A percentile compares a stretch with the other conserved stretches of the same genome.
These are phyloP conservation scores for Pelusios castaneus DNA, from an alignment of 2,113 vertebrate genomes.

Conservation along the genomic window DNA sequence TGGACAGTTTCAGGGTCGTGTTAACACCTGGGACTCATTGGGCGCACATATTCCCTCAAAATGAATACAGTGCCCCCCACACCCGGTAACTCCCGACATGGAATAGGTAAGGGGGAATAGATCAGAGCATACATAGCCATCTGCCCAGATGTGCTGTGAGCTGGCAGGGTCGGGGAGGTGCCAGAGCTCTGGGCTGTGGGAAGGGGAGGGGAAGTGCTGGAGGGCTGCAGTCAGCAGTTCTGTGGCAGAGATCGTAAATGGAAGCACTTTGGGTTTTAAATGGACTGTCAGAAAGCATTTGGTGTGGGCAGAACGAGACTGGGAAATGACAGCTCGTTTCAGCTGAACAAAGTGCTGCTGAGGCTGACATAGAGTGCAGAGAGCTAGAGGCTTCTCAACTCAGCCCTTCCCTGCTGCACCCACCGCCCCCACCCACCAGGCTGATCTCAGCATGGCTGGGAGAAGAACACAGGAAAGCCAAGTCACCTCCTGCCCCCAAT, in stretches of 20 bases:
- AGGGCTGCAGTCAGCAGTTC: neutral
- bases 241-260: neutral
- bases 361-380: neutral
- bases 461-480: neutral
- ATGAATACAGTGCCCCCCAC: neutral
- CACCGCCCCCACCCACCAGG: neutral
- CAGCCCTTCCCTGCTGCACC: neutral
- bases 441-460: neutral
- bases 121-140: neutral
- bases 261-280: conserved; percentile 44
- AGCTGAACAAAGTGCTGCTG: neutral
- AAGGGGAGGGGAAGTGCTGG: neutral
- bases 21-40: neutral
- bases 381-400: neutral
- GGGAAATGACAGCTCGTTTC: conserved; percentile 19
- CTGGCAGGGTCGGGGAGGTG: neutral
- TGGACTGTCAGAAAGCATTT: conserved; percentile 50
- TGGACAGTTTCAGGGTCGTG: neutral
- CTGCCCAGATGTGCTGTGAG: neutral
- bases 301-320: neutral
- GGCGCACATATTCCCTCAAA: neutral
- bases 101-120: neutral
- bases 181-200: accelerated
- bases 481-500: neutral
- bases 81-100: neutral